Evolutionary conservation across 2,797 vertebrate genomes (phyloP).

Genomic region (Octomys mimax): DNA sequence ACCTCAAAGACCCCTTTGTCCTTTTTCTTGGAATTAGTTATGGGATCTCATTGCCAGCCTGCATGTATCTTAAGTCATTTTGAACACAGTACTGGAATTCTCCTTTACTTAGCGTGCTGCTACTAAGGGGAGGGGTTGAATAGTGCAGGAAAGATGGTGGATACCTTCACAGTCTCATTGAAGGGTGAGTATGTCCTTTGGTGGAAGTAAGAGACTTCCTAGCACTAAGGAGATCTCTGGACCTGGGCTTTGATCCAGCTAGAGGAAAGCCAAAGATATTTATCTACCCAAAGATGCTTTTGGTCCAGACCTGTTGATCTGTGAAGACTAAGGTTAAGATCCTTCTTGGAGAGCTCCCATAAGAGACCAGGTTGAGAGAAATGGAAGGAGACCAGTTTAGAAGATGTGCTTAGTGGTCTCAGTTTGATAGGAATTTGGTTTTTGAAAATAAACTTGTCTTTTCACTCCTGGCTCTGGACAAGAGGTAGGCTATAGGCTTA

Average conservation of each 20-base stretch:
- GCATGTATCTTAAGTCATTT: slow-evolving; percentile 48
- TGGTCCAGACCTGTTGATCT: neutral
- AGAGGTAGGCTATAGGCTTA: neutral
- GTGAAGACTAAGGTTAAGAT: neutral
- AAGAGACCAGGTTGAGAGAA: neutral
- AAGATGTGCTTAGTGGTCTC: neutral
- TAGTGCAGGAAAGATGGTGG: slow-evolving; percentile 72
- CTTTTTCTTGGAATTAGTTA: slow-evolving; percentile 47
- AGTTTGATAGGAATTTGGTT: neutral
- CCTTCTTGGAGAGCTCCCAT: neutral
- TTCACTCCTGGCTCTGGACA: neutral
- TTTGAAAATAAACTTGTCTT: neutral
- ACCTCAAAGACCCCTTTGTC: neutral
- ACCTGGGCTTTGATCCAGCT: neutral
- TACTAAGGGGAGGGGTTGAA: slow-evolving; percentile 68
- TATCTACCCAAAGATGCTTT: neutral
- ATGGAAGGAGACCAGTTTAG: neutral
- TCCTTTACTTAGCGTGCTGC: slow-evolving; percentile 52
- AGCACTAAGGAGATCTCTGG: neutral
- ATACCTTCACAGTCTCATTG: slow-evolving; percentile 72
- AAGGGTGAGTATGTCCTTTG: slow-evolving; percentile 69
- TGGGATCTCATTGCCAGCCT: slow-evolving; percentile 26
- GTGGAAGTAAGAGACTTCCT: slow-evolving; percentile 44
- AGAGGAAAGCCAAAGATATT: neutral
- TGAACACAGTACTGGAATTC: slow-evolving; percentile 52